A percentile compares a stretch with the other conserved stretches of the same genome.
These are phyloP conservation scores for Phytoseiulus persimilis DNA, from an alignment of 2,888 invertebrate genomes.

Conservation along the genomic window DNA sequence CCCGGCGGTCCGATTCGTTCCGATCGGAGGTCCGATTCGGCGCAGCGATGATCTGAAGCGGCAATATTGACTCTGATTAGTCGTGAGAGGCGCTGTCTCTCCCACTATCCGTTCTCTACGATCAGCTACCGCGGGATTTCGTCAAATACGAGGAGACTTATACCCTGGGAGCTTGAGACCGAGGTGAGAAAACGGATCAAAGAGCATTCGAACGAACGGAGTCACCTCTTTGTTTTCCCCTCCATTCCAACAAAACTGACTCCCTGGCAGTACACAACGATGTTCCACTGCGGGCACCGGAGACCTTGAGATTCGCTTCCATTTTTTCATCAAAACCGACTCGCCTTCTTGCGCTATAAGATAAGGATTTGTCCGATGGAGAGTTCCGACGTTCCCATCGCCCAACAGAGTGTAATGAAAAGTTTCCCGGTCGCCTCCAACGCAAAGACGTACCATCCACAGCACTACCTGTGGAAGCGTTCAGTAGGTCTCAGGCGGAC, in stretches of 20 bases:
- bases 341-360: no score
- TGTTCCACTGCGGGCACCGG: no score
- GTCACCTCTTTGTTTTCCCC: no score
- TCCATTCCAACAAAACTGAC: no score
- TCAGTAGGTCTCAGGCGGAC: neutral
- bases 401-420: no score
- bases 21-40: neutral
- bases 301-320: no score
- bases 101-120: neutral
- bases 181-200: neutral
- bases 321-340: no score
- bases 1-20: neutral
- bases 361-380: no score
- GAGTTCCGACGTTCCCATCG: no score
- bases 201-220: no score
- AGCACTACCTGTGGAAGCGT: neutral
- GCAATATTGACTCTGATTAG: slow-evolving; percentile 5
- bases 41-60: neutral
- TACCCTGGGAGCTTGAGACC: neutral
- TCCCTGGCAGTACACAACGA: no score
- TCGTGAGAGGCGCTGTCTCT: neutral
- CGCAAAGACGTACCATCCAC: neutral
- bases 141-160: neutral
- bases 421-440: no score
- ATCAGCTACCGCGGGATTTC: neutral